These are phyloP conservation scores for Perccottus glenii DNA, from an alignment of 2,113 vertebrate species.

Conservation along the genomic window DNA sequence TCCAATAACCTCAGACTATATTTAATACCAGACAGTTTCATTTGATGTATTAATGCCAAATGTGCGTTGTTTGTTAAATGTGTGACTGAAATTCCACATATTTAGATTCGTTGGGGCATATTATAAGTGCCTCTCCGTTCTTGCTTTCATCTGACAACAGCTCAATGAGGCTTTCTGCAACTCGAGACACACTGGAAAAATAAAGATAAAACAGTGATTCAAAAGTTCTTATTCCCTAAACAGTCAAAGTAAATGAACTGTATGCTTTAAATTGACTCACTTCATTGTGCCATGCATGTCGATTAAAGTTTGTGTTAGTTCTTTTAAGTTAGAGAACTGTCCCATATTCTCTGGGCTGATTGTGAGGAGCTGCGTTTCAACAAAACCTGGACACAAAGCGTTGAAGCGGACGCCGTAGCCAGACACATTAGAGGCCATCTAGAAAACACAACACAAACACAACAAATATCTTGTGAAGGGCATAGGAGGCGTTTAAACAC, in stretches of 20 bases:
- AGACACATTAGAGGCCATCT: conserved; percentile 44
- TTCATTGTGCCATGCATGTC: conserved; percentile 18
- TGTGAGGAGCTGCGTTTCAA: conserved; percentile 59
- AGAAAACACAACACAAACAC: background rate
- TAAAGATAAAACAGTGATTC: background rate
- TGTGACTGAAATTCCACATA: conserved; percentile 40
- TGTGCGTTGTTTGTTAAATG: background rate
- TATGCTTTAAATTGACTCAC: conserved; percentile 50
- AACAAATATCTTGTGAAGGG: too few relatives aligned
- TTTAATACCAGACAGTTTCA: too few relatives aligned
- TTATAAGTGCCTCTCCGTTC: conserved; percentile 61
- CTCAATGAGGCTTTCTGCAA: conserved; percentile 56
- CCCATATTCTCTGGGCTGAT: conserved; percentile 22
- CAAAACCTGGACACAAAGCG: conserved; percentile 69
- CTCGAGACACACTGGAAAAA: conserved; percentile 53
- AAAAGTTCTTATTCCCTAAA: background rate
- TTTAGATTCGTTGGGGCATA: background rate
- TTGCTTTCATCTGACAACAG: conserved; percentile 67
- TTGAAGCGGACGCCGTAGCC: conserved; percentile 75
- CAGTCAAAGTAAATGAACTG: background rate
- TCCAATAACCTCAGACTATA: too few relatives aligned
- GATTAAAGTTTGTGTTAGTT: fast-evolving
- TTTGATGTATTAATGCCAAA: background rate
- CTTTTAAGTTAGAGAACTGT: conserved; percentile 27
- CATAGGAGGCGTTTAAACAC: too few relatives aligned